Conservation (phyloP, 2,888 invertebrate genomes). For the Cerastis leucographa region DNA sequence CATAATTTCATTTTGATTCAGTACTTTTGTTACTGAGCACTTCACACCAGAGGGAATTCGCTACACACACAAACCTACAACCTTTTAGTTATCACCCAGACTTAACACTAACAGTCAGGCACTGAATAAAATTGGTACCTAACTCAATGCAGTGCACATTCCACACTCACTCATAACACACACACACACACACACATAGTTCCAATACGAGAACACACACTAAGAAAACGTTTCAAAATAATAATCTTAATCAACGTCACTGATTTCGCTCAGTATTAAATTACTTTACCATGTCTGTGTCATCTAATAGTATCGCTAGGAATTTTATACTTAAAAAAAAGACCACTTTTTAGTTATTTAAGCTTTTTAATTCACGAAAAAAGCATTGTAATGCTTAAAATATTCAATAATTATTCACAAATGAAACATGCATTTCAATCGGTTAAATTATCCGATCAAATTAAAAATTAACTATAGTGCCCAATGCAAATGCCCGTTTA, state of each 20-base stretch:
- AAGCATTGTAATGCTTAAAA: background rate
- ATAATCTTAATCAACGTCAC: too few relatives aligned
- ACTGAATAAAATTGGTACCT: too few relatives aligned
- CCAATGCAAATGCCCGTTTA: background rate
- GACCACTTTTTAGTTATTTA: background rate
- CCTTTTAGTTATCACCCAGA: background rate
- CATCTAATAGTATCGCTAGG: background rate
- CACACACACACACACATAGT: too few relatives aligned
- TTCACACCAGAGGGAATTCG: background rate
- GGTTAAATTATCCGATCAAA: background rate
- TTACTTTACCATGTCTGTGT: too few relatives aligned
- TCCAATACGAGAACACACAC: background rate
- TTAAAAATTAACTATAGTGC: background rate
- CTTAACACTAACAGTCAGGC: too few relatives aligned
- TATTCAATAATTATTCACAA: background rate
- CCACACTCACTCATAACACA: background rate
- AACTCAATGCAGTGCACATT: background rate
- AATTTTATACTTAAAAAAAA: background rate
- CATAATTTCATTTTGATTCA: background rate
- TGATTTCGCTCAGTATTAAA: too few relatives aligned
- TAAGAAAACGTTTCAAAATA: background rate
- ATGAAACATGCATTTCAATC: background rate
- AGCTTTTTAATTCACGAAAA: background rate
- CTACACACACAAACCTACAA: background rate
- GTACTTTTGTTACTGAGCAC: background rate